Conservation (phyloP, 1,140 invertebrate genomes). For the Halyomorpha halys region DNA sequence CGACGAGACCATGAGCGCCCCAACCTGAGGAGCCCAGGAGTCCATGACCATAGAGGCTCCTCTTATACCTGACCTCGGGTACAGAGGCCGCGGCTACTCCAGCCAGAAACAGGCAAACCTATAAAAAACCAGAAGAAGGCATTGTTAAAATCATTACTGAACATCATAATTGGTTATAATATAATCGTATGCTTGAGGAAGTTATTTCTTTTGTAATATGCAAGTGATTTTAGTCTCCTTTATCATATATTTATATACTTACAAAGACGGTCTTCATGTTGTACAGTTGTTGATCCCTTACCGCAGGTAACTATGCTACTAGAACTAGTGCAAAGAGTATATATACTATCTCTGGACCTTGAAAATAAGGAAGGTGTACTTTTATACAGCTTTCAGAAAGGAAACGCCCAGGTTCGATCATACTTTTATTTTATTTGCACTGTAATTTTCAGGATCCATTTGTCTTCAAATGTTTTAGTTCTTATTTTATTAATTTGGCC, state of each 20-base stretch:
- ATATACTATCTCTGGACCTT: neutral
- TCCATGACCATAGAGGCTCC: neutral
- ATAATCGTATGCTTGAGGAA: too few relatives aligned
- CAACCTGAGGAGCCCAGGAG: neutral
- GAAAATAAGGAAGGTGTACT: conserved; percentile 3
- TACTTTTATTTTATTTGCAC: too few relatives aligned
- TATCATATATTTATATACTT: neutral
- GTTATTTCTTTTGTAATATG: too few relatives aligned
- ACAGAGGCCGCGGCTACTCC: neutral
- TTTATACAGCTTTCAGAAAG: neutral
- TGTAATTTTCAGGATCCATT: too few relatives aligned
- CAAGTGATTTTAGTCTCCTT: too few relatives aligned
- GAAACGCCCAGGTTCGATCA: neutral
- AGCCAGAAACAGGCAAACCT: neutral
- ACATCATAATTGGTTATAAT: too few relatives aligned
- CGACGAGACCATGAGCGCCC: neutral
- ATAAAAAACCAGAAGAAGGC: neutral
- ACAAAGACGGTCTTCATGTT: conserved; percentile 11
- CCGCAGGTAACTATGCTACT: neutral
- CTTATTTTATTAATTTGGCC: too few relatives aligned
- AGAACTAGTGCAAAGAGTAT: neutral
- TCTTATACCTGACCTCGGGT: neutral
- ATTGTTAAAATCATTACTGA: too few relatives aligned
- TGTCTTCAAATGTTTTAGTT: too few relatives aligned
- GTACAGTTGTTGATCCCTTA: neutral